These are phyloP conservation scores for Phenacoccus solenopsis DNA, from an alignment of 1,140 invertebrate species.

Conservation along the genomic window DNA sequence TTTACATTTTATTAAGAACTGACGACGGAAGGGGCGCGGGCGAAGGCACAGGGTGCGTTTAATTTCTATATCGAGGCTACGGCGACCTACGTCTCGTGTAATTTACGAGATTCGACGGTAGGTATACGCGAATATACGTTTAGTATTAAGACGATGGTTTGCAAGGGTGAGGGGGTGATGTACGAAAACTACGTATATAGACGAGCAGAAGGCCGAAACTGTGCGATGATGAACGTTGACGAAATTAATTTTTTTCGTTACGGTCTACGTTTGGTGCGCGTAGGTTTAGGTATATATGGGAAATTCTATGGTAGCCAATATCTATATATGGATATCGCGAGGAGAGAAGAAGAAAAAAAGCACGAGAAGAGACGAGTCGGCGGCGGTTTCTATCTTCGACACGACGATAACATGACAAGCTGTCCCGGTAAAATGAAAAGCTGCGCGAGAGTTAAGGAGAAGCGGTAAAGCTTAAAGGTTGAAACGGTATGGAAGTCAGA, in stretches of 20 bases:
- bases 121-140: no score
- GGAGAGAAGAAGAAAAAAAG: background rate
- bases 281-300: no score
- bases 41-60: background rate
- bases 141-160: no score
- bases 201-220: no score
- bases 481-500: constrained; percentile 7
- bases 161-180: no score
- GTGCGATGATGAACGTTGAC: constrained; percentile 6
- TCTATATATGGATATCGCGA: no score
- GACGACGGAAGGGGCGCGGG: background rate
- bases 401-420: constrained; percentile 14
- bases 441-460: background rate
- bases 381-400: constrained; percentile 6
- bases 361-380: background rate
- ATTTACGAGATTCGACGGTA: no score
- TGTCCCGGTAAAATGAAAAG: constrained; percentile 15
- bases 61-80: no score
- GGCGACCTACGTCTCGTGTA: no score
- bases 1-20: background rate
- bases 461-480: background rate
- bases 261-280: background rate
- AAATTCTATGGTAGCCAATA: no score
- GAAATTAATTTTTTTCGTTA: constrained; percentile 8
- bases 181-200: no score